Percentiles rank a stretch among this genome's conserved stretches.
Conservation (phyloP, 2,888 invertebrate genomes). For the Drosophila aldrichi region DNA sequence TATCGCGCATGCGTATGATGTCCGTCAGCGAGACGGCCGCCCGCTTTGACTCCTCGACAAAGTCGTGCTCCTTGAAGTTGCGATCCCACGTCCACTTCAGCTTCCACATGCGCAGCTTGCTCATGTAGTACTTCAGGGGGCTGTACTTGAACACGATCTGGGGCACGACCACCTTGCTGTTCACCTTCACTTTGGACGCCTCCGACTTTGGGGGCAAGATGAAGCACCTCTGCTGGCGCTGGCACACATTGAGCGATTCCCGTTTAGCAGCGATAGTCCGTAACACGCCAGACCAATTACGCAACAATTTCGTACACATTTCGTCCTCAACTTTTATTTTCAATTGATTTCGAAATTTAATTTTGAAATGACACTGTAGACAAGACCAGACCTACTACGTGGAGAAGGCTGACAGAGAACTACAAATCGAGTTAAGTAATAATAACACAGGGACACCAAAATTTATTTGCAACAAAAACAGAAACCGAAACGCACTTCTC, state of each 20-base stretch:
- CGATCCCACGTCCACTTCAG: slow-evolving; percentile 60
- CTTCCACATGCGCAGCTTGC: slow-evolving; percentile 54
- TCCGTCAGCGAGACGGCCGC: slow-evolving; percentile 46
- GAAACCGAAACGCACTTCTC: too few species aligned
- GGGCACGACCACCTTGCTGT: slow-evolving; percentile 34
- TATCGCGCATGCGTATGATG: slow-evolving; percentile 42
- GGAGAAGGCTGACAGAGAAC: slow-evolving; percentile 86
- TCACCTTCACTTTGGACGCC: slow-evolving; percentile 15
- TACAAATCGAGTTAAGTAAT: background rate
- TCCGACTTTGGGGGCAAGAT: slow-evolving; percentile 39
- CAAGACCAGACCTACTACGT: slow-evolving; percentile 83
- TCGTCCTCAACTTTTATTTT: slow-evolving; percentile 4
- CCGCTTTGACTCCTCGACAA: slow-evolving; percentile 51
- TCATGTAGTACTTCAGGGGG: slow-evolving; percentile 52
- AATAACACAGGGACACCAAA: too few species aligned
- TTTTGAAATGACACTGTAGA: slow-evolving; percentile 1
- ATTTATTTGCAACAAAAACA: background rate
- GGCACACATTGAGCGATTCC: slow-evolving; percentile 3
- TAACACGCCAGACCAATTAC: slow-evolving; percentile 5
- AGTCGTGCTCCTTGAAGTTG: slow-evolving; percentile 37
- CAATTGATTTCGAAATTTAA: slow-evolving; percentile 18
- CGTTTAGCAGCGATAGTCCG: background rate
- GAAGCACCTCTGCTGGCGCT: slow-evolving; percentile 15
- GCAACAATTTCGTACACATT: slow-evolving; percentile 46
- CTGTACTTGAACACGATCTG: slow-evolving; percentile 50